Base-by-base conservation (phyloP, 2,797 vertebrate genomes). In the Tragopan temminckii region DNA sequence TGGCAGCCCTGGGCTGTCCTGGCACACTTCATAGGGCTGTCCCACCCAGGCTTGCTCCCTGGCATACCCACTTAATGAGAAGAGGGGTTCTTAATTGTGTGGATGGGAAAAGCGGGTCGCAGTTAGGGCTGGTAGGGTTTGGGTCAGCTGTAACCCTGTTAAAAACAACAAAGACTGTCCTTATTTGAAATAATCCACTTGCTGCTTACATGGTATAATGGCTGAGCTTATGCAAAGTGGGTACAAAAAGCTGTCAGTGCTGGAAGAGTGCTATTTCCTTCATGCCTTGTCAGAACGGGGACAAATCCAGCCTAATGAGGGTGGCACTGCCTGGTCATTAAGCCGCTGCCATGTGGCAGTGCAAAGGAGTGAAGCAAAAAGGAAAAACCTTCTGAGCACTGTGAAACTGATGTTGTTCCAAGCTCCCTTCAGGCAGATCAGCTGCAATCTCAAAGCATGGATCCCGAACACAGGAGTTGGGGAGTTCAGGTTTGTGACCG, bases 181-280 rank as follows among this genome's bases (percentile, higher is more conserved):
- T 96, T 89, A 90, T 76, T 94, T 94, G 95, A 95, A 84, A 86
- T 95, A 90, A 81, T 94, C 70, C 85, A 91, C 88, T 53, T 84
- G 87, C 85, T 81, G 70, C 71, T 92, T 85, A 52, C 35, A 25
- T 53, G 31, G 10, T 53, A 16, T 66, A 35, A 52, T 78, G 92
- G 80, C 10, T 55, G 61, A 89, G 71, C n/a, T 86, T 84, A 82
- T 79, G 70, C 80, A 84, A 81, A 92, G 57, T n/a, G 74, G 48
- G 29, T 70, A 71, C 85, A 63, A 92, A 95, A 91, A 88, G 59
- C 77, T 46, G 10, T 78, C 8, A 7, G 52, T 57, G 67, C 80
- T 64, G 61, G 43, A 57, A 88, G 63, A 89, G 67, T 14, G 46
- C 52, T 70, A 55, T 90, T 97, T 89, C 89, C 80, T 92, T 81